Base-by-base conservation (phyloP, 2,797 vertebrate genomes). In the Myotis findleyi region DNA sequence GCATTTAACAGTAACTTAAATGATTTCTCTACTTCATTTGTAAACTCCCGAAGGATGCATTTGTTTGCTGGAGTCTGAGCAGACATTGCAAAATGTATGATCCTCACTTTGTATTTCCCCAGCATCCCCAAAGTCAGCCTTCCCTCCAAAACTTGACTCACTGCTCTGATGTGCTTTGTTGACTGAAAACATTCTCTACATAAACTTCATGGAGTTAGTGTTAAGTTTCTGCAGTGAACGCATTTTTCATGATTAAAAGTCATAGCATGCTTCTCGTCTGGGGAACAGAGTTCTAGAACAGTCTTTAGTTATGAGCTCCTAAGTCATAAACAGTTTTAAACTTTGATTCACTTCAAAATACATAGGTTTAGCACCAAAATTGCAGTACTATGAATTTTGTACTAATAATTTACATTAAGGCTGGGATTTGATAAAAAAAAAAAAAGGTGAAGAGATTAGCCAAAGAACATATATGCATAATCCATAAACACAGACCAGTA, bases 221-320 rank as follows among this genome's bases (percentile, higher is more conserved):
- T 59, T 97, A 62, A 79, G 81, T 96, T 94, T 95, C 68, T 90
- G 64, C 81, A 94, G 59, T 14, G 53, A 84, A 91, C 69, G 66
- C 30, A 72, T 94, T 95, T 95, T 95, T 93, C 62, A 88, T 86
- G 80, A 86, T 96, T 94, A 93, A 91, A 94, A 96, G 53, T 92
- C 76, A 25, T 36, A 89, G 25, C 94, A 88, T 68, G 44, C 38
- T 73, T 64, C 71, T 82, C 79, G n/a, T 93, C 87, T 94, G 33
- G 57, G 75, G 79, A 96, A 68, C 82, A 86, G 27, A 68, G 80
- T 87, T 85, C 79, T 93, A 83, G 81, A 95, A 20, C 27, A 94
- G 77, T 73, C 82, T 27, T 95, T 86, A 57, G 47, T 72, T 95
- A 80, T 49, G 59, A 88, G 64, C 93, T 92, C 53, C 57, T 93